Base-by-base conservation (phyloP, 2,797 vertebrate genomes). In the Ptychadena robeensis region DNA sequence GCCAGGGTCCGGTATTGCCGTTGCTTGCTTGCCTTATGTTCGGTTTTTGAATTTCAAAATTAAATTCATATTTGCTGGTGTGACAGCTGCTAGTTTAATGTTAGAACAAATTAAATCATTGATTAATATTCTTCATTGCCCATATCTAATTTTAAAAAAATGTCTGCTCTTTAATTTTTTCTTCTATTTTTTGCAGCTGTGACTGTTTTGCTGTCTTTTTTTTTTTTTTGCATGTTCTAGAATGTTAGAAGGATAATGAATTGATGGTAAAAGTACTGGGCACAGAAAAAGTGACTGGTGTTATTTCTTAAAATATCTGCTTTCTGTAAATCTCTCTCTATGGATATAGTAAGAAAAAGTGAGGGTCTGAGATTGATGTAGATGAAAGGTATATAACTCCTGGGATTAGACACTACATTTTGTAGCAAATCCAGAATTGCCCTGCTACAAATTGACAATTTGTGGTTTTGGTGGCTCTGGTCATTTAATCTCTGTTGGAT, bases 51-150 rank as follows among this genome's bases (percentile, higher is more conserved):
- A 75, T 75, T 57, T 85, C 37, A 37, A 48, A 80, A 80, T 85
- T 75, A 80, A 75, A 80, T 80, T 80, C 53, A 85, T 72, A 85
- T 76, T 84, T 80, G 76, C 82, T 75, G 11, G 71, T 74, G 77
- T 84, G 82, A 84, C 82, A 84, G 82, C 76, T 85, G 83, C 78
- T 85, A 71, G 65, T 80, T 85, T 76, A 85, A 80, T 80, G 72
- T 85, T 80, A 85, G 71, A 78, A 70, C 71, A 80, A 80, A 81
- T 80, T 70, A 85, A 70, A 80, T 80, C 72, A 85, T 85, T 75
- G 72, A 76, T 85, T 80, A 80, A 76, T 85, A 70, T 74, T 71
- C 78, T 85, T 64, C 78, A 76, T 53, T 81, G 83, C 30, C 83
- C 72, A 80, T 77, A 84, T 85, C 72, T 76, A 27, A 76, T 79